These are phyloP conservation scores for Mungos mungo DNA, from an alignment of 2,113 vertebrate genomes.

Conservation along the genomic window DNA sequence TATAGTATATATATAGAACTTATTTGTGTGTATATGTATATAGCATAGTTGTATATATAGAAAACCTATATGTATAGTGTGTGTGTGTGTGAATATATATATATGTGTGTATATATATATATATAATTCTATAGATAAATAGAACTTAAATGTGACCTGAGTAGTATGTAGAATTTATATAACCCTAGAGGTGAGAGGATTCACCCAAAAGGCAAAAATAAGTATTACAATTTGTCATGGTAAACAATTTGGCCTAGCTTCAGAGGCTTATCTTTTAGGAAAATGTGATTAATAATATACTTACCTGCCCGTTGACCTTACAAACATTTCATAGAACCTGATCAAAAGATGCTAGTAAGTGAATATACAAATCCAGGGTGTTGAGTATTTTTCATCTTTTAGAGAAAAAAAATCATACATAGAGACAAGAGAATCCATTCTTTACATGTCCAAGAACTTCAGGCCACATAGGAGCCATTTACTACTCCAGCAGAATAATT, in stretches of 20 bases:
- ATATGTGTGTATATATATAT: too few species aligned
- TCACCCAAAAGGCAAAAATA: slow-evolving; percentile 5
- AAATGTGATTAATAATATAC: background rate
- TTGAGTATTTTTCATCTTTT: slow-evolving; percentile 32
- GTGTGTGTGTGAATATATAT: background rate
- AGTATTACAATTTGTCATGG: background rate
- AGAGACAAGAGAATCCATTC: background rate
- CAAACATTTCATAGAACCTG: background rate
- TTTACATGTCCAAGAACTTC: background rate
- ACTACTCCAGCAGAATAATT: background rate
- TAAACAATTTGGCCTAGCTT: background rate
- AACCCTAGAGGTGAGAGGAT: background rate
- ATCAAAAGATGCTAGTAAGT: slow-evolving; percentile 18
- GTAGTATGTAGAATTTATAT: background rate
- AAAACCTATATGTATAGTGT: background rate
- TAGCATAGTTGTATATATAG: background rate
- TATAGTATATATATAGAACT: too few species aligned
- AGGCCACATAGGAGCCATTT: background rate
- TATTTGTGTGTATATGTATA: background rate
- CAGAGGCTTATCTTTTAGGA: background rate
- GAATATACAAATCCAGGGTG: background rate
- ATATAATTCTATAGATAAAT: background rate
- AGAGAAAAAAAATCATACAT: background rate
- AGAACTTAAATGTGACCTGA: background rate
- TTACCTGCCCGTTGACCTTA: background rate